These are phyloP conservation scores for Tetramorium bicarinatum DNA, from an alignment of 2,888 invertebrate genomes.

Conservation along the genomic window DNA sequence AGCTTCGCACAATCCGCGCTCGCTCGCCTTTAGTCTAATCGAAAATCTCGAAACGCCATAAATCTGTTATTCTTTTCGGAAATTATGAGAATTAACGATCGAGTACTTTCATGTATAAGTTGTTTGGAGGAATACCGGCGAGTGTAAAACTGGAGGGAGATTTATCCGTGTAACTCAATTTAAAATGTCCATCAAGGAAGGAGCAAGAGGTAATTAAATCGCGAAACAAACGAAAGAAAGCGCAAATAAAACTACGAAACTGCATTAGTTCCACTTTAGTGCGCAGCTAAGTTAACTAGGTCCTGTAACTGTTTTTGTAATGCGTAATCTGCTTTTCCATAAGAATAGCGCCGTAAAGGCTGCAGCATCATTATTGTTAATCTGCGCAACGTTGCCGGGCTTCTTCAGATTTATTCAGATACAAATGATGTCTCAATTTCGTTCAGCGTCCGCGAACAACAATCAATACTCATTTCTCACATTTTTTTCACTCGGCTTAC, in stretches of 20 bases:
- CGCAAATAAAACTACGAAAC: slow-evolving; percentile 45
- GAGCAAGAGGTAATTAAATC: slow-evolving; percentile 48
- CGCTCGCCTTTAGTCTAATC: neutral
- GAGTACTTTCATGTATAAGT: neutral
- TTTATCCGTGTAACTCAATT: slow-evolving; percentile 38
- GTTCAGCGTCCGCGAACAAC: neutral
- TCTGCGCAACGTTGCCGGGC: neutral
- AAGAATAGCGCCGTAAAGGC: slow-evolving; percentile 19
- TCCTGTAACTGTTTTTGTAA: slow-evolving; percentile 38
- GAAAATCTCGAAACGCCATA: neutral
- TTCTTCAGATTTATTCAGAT: slow-evolving; percentile 30
- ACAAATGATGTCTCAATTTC: slow-evolving; percentile 17
- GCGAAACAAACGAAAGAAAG: slow-evolving; percentile 49
- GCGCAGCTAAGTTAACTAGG: slow-evolving; percentile 42
- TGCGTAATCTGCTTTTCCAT: slow-evolving; percentile 45
- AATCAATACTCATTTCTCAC: slow-evolving; percentile 32
- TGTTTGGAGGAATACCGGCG: neutral
- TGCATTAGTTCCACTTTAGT: slow-evolving; percentile 43
- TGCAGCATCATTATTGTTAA: slow-evolving; percentile 46
- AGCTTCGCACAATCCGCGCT: slow-evolving; percentile 12
- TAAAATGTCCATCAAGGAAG: slow-evolving; percentile 27
- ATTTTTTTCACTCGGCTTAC: slow-evolving; percentile 18
- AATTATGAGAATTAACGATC: neutral
- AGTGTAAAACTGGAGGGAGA: slow-evolving; percentile 14
- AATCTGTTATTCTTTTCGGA: neutral